Conservation (phyloP, 1,140 invertebrate species). For the Cherax quadricarinatus region DNA sequence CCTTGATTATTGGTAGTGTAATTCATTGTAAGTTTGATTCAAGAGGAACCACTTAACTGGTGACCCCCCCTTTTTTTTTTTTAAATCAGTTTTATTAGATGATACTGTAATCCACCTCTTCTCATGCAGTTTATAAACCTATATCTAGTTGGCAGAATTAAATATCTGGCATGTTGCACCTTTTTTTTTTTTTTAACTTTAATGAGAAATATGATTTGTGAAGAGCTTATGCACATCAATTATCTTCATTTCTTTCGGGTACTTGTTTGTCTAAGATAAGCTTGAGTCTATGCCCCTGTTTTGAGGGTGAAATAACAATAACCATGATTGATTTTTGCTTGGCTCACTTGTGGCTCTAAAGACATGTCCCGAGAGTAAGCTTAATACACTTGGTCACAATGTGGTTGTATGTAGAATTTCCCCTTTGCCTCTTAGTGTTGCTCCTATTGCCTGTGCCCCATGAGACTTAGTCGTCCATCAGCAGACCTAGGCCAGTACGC, state of each 20-base stretch:
- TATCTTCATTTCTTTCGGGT: not conserved
- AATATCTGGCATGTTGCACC: slow-evolving; percentile 17
- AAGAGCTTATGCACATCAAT: not conserved
- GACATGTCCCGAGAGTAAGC: not conserved
- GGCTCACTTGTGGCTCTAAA: not conserved
- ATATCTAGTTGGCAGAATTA: not conserved
- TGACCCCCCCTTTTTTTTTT: not conserved
- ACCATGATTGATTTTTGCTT: slow-evolving; percentile 10
- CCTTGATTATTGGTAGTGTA: not conserved
- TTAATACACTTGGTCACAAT: not conserved
- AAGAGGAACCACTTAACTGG: not conserved
- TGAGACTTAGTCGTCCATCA: slow-evolving; percentile 11
- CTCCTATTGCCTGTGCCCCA: slow-evolving; percentile 49
- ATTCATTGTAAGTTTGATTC: not conserved
- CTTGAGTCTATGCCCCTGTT: slow-evolving; percentile 62
- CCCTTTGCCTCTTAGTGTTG: slow-evolving; percentile 40
- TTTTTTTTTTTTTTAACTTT: not conserved
- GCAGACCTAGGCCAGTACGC: slow-evolving; percentile 43
- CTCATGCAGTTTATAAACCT: not conserved
- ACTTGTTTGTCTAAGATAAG: slow-evolving; percentile 9
- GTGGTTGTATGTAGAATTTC: slow-evolving; percentile 20
- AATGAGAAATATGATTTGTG: not conserved
- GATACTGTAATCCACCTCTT: not conserved
- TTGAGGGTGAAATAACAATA: slow-evolving; percentile 26
- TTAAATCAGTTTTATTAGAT: not conserved